phyloP scores from a whole-genome alignment of 2,797 vertebrate genomes.

The Siniperca obscura region DNA sequence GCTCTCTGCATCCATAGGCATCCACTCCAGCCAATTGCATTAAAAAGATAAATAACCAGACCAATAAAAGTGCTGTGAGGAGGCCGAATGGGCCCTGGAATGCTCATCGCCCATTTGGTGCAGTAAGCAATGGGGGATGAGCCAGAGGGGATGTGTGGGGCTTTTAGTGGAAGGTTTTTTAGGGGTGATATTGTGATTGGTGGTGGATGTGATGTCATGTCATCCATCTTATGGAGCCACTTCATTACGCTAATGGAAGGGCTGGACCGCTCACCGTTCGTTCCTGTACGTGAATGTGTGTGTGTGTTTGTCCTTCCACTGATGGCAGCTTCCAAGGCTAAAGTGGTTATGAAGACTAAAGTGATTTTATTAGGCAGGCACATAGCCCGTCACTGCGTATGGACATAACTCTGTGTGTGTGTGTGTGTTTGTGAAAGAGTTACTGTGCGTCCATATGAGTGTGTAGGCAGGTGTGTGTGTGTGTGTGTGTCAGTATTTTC shows the following conservation, averaged over 20 bases:
- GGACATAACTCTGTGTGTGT: conserved; percentile 44
- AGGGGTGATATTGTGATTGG: conserved; percentile 84
- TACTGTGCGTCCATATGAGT: neutral
- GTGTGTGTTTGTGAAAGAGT: conserved; percentile 10
- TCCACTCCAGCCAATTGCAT: conserved; percentile 83
- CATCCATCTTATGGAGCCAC: conserved; percentile 82
- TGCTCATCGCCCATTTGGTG: conserved; percentile 77
- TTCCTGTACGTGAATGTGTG: conserved; percentile 53
- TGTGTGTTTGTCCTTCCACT: conserved; percentile 67
- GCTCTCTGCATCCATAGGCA: conserved; percentile 69
- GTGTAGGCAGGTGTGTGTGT: conserved; percentile 12
- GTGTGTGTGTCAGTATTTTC: conserved; percentile 22
- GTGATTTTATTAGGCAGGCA: conserved; percentile 77
- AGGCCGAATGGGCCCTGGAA: conserved; percentile 73
- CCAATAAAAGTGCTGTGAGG: conserved; percentile 79
- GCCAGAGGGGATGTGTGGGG: conserved; percentile 38
- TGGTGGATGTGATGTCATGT: conserved; percentile 83
- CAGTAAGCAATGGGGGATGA: conserved; percentile 46
- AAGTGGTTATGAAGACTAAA: conserved; percentile 84
- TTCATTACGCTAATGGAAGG: conserved; percentile 87
- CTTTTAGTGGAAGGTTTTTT: conserved; percentile 81
- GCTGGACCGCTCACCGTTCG: conserved; percentile 69
- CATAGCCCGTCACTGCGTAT: conserved; percentile 62
- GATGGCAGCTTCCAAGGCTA: conserved; percentile 80
- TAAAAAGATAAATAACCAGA: conserved; percentile 83